A percentile compares a stretch with the other conserved stretches of the same genome.
Conservation (phyloP, 2,797 vertebrate genomes). For the Pteronotus mesoamericanus region DNA sequence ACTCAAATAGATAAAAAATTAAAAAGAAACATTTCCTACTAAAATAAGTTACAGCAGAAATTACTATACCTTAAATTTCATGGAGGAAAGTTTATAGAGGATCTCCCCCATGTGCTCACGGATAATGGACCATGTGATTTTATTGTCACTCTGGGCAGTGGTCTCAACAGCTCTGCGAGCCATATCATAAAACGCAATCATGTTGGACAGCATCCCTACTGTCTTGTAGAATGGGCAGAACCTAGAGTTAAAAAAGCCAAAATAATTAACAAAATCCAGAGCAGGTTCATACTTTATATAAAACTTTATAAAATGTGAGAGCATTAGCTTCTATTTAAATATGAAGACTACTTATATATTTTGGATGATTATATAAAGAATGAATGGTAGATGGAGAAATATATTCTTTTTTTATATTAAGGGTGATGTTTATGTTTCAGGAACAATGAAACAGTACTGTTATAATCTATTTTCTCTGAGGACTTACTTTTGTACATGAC, state of each 20-base stretch:
- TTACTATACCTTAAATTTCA: constrained; percentile 95
- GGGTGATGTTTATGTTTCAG: not conserved
- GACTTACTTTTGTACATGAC: not conserved
- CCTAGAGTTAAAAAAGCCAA: constrained; percentile 79
- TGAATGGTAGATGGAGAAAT: not conserved
- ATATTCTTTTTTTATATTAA: not conserved
- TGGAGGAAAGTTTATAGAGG: constrained; percentile 93
- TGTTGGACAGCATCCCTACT: constrained; percentile 97
- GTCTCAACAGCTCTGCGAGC: constrained; percentile 96
- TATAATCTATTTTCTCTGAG: not conserved
- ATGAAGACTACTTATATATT: not conserved
- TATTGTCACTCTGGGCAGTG: constrained; percentile 95
- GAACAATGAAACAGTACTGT: not conserved
- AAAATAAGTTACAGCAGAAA: not conserved
- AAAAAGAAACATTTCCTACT: not conserved
- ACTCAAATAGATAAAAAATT: not conserved
- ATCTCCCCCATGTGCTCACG: constrained; percentile 95
- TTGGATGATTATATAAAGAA: not conserved
- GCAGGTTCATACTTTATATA: not conserved
- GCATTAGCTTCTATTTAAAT: constrained; percentile 17
- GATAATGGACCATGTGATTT: constrained; percentile 97
- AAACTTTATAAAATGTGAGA: not conserved
- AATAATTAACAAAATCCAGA: constrained; percentile 3
- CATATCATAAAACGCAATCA: constrained; percentile 98
- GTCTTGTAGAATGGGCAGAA: constrained; percentile 99